Evolutionary conservation across 1,140 invertebrate species (phyloP), one percentile per base, ranked within the genome.

Genomic region (Artemia franciscana): DNA sequence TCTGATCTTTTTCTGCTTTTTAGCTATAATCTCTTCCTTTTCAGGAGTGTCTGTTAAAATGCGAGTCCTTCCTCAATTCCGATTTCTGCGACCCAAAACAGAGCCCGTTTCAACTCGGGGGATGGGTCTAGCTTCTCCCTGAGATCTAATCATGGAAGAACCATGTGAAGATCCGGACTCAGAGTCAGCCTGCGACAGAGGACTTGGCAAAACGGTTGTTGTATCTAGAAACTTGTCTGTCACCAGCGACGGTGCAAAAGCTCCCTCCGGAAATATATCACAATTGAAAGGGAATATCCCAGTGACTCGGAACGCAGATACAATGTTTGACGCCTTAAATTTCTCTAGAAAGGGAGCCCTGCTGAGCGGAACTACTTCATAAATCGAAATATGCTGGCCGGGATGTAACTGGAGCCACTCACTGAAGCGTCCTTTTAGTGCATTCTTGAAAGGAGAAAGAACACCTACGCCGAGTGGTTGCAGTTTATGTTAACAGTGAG

Each of bases 381-480:
- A 65, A 27, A 66, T 67, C 26, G 65, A 67, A 23, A 69, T 60
- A 24, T 58, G 24, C 60, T 65, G 64, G 3, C 65, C 64, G 24
- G 66, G 63, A 63, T 71, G 67, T 9, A 60, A 62, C 23, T 61
- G 58, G 15, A 71, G 63, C 70, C 64, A 69, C 3, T 59, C 25
- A 66, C 68, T 63, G 7, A 62, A 57, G 24, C 27, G 70, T 63
- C 69, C 66, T 64, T 70, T 70, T 60, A 72, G 76, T 24, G 70
- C 67, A 5, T 26, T 68, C 27, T 69, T 71, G 9, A 72, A 59
- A n/a, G 69, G 67, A 24, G 60, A 62, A 61, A 67, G 70, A 59
- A 73, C 65, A 59, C 57, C 60, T 66, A 67, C 62, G 65, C 73
- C 70, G 26, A 73, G 63, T 18, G 70, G 70, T 58, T 74, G 72